phyloP scores from a whole-genome alignment of 1,140 invertebrate species.

The Drosophila eugracilis region DNA sequence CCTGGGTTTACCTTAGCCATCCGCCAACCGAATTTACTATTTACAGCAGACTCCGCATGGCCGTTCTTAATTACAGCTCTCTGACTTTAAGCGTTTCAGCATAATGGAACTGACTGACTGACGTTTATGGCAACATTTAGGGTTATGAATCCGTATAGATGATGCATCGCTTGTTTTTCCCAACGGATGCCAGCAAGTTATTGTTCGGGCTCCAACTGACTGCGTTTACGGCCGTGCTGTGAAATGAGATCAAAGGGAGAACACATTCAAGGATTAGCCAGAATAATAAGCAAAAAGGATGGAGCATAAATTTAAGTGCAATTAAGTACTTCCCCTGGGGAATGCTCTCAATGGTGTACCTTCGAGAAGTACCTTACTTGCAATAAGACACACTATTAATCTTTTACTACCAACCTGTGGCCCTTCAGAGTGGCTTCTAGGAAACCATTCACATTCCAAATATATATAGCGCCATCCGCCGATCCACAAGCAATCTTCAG shows the following conservation, averaged over 20 bases:
- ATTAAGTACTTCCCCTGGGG: not conserved
- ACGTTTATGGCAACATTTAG: conserved; percentile 35
- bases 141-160: conserved; percentile 91
- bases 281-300: not conserved
- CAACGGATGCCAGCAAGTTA: conserved; percentile 93
- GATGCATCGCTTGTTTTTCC: conserved; percentile 92
- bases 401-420: conserved; percentile 90
- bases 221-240: conserved; percentile 93
- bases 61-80: conserved; percentile 12
- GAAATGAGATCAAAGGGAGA: conserved; percentile 29
- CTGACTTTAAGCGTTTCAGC: conserved; percentile 42
- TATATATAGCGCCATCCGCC: conserved; percentile 94
- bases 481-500: conserved; percentile 95
- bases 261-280: not conserved
- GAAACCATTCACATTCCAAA: conserved; percentile 94
- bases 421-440: conserved; percentile 94
- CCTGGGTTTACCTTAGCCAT: conserved; percentile 20
- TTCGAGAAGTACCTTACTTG: no score
- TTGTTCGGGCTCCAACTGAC: conserved; percentile 96
- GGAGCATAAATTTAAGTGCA: not conserved
- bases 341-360: no score
- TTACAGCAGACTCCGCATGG: conserved; percentile 47
- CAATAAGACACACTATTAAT: no score
- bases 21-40: conserved; percentile 29
- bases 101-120: conserved; percentile 30